phyloP scores from a whole-genome alignment of 2,888 invertebrate species.

The Harpagoxenus sublaevis region DNA sequence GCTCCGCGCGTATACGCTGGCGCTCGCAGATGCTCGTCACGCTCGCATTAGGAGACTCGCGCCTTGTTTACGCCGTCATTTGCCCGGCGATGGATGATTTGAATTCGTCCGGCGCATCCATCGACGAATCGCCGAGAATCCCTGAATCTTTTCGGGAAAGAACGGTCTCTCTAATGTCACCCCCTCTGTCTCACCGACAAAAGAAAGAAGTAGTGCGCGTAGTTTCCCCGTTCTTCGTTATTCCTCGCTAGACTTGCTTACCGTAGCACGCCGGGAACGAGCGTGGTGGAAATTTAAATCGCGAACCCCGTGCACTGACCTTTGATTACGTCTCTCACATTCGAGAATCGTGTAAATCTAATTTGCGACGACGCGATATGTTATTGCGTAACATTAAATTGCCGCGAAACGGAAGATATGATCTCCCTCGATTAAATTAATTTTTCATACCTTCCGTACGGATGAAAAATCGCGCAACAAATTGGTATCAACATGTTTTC shows the following conservation, averaged over 20 bases:
- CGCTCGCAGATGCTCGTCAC: slow-evolving; percentile 73
- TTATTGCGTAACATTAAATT: background rate
- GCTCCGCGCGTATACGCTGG: slow-evolving; percentile 8
- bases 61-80: slow-evolving; percentile 79
- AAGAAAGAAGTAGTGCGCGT: slow-evolving; percentile 4
- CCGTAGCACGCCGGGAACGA: background rate
- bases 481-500: background rate
- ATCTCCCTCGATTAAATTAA: slow-evolving; percentile 2
- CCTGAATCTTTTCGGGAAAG: slow-evolving; percentile 38
- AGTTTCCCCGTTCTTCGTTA: slow-evolving; percentile 36
- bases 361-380: background rate
- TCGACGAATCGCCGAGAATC: slow-evolving; percentile 57
- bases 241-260: slow-evolving; percentile 22
- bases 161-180: slow-evolving; percentile 28
- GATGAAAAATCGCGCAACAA: slow-evolving; percentile 15
- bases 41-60: slow-evolving; percentile 71
- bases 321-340: slow-evolving; percentile 11
- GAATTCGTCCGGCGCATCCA: slow-evolving; percentile 72
- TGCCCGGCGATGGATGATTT: slow-evolving; percentile 71
- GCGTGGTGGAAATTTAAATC: slow-evolving; percentile 45
- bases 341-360: background rate
- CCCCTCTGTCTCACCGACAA: background rate
- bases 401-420: background rate
- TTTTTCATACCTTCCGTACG: background rate
- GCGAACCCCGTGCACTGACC: background rate